Evolutionary conservation across 2,888 invertebrate genomes (phyloP).

Genomic region (Melanostoma scalare): DNA sequence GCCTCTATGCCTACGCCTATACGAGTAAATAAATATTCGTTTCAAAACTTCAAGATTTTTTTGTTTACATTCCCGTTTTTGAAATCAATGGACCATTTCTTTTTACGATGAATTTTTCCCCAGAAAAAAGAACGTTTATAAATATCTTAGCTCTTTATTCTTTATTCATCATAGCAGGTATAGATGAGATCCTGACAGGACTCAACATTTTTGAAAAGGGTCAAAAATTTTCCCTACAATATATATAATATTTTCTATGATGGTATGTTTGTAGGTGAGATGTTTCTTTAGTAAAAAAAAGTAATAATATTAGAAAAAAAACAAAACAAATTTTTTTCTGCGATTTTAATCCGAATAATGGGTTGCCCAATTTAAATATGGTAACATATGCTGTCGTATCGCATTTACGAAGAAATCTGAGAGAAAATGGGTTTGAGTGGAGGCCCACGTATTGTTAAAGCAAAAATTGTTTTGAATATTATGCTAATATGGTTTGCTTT

Average conservation of each 20-base stretch:
- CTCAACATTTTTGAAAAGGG: conserved; percentile 39
- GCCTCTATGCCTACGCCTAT: background rate
- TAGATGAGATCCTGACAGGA: conserved; percentile 17
- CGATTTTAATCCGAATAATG: conserved; percentile 27
- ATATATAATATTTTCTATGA: background rate
- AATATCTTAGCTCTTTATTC: conserved; percentile 14
- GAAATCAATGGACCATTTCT: conserved; percentile 14
- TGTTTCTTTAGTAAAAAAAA: background rate
- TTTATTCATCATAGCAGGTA: conserved; percentile 19
- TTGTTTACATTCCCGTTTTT: background rate
- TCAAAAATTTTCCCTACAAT: conserved; percentile 5
- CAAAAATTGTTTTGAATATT: no score
- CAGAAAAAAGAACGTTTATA: background rate
- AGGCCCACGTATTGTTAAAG: no score
- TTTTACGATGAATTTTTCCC: background rate
- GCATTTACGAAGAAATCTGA: conserved; percentile 3
- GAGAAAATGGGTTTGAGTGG: background rate
- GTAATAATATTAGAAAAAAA: background rate
- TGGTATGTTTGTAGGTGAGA: background rate
- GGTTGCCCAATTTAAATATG: background rate
- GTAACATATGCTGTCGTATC: conserved; percentile 22
- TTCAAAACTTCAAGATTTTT: conserved; percentile 17
- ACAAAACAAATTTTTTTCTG: background rate
- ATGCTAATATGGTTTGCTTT: no score
- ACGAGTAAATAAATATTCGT: background rate